A percentile compares a stretch with the other conserved stretches of the same genome.
Conservation (phyloP, 2,888 invertebrate species). For the Lepidocyrtinus sp. region DNA sequence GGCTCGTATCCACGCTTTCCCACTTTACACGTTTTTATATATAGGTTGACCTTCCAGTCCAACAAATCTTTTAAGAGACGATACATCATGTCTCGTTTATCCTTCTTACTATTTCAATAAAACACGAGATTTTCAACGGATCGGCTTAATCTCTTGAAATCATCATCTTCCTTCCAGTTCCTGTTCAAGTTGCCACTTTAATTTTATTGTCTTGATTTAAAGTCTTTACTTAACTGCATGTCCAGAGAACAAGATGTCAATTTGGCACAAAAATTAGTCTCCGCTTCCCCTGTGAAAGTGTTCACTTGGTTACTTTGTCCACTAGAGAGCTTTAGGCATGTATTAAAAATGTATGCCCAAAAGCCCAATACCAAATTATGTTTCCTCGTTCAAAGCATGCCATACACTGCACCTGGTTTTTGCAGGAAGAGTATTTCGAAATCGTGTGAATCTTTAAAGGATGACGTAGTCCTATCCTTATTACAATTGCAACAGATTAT, state of each 20-base stretch:
- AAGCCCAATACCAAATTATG: slow-evolving; percentile 17
- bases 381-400: slow-evolving; percentile 47
- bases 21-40: slow-evolving; percentile 24
- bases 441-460: slow-evolving; percentile 16
- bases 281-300: slow-evolving; percentile 46
- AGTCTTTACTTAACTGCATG: background rate
- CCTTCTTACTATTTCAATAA: background rate
- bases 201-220: background rate
- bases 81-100: slow-evolving; percentile 44
- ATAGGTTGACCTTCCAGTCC: slow-evolving; percentile 42
- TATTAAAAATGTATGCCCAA: no score
- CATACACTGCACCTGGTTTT: slow-evolving; percentile 34
- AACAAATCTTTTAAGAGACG: slow-evolving; percentile 33
- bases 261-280: slow-evolving; percentile 3
- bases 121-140: no score
- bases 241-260: background rate
- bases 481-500: background rate
- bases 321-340: no score
- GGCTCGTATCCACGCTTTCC: background rate
- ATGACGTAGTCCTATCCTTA: slow-evolving; percentile 1
- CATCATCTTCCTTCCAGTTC: no score
- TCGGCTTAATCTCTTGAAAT: no score
- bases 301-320: no score
- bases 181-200: no score
- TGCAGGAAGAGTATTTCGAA: slow-evolving; percentile 49